These are phyloP conservation scores for Pipa parva DNA, from an alignment of 2,113 vertebrate genomes.

Conservation along the genomic window DNA sequence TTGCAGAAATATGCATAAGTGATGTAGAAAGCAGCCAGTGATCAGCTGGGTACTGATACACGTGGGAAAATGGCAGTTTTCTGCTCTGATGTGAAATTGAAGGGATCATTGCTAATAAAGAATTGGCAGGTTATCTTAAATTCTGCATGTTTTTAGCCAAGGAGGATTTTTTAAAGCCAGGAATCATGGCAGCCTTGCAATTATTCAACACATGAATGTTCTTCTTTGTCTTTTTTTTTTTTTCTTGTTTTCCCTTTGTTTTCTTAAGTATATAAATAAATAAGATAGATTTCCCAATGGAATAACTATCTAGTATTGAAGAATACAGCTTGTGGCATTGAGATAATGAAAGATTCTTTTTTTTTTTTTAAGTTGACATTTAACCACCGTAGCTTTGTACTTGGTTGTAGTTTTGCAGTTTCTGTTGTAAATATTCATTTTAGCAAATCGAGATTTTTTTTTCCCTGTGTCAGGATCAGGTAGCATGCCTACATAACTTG, in stretches of 20 bases:
- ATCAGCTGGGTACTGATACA: no score
- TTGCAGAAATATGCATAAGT: no score
- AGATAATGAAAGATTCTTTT: constrained; percentile 29
- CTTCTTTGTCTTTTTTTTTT: no score
- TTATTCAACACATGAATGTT: no score
- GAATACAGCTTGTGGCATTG: constrained; percentile 20
- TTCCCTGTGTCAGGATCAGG: neutral
- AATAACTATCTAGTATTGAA: neutral
- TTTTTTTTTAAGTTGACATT: constrained; percentile 26
- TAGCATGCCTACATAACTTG: neutral
- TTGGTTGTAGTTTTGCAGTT: neutral
- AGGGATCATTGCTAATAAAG: no score
- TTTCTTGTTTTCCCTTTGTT: constrained; percentile 1
- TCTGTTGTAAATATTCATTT: neutral
- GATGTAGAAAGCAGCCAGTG: no score
- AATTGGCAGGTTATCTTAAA: no score
- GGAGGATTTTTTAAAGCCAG: no score
- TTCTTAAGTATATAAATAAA: neutral
- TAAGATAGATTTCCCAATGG: neutral
- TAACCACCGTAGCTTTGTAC: neutral
- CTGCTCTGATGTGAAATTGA: no score
- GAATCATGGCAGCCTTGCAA: no score
- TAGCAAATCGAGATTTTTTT: neutral
- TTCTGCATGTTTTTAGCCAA: no score
- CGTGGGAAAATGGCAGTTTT: no score